Evolutionary conservation across 2,888 invertebrate species (phyloP).

Genomic region (Drosophila longiperda): DNA sequence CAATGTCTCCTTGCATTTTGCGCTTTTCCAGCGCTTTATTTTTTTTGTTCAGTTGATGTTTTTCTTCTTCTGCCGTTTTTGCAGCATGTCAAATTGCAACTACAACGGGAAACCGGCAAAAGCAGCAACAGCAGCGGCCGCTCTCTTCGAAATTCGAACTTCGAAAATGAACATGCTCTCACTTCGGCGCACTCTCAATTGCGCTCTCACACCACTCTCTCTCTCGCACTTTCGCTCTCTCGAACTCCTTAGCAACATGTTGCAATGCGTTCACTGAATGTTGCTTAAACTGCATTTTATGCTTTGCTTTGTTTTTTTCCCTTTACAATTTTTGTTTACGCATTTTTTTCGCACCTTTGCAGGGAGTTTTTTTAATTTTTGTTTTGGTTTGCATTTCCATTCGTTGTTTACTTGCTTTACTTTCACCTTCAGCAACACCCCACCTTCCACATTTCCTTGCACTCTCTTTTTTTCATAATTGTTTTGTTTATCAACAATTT

Average conservation of each 20-base stretch:
- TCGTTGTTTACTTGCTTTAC: slow-evolving; percentile 53
- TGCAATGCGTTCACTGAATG: slow-evolving; percentile 30
- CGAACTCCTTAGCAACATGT: slow-evolving; percentile 40
- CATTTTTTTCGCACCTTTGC: slow-evolving; percentile 68
- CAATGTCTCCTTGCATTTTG: slow-evolving; percentile 73
- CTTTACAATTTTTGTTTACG: slow-evolving; percentile 54
- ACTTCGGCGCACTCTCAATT: slow-evolving; percentile 1
- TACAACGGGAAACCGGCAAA: slow-evolving; percentile 49
- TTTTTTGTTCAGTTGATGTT: slow-evolving; percentile 53
- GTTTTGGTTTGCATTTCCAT: slow-evolving; percentile 6
- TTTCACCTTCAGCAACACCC: slow-evolving; percentile 54
- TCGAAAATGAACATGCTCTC: slow-evolving; percentile 64
- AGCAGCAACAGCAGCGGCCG: slow-evolving; percentile 5
- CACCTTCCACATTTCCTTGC: not conserved
- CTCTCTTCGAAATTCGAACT: slow-evolving; percentile 55
- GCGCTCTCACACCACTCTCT: not conserved
- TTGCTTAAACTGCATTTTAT: slow-evolving; percentile 34
- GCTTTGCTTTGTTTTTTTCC: slow-evolving; percentile 5
- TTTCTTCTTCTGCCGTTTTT: slow-evolving; percentile 62
- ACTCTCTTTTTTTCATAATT: slow-evolving; percentile 12
- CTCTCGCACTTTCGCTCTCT: slow-evolving; percentile 10
- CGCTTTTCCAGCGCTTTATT: slow-evolving; percentile 54
- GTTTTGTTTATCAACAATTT: slow-evolving; percentile 77
- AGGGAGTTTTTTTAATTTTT: not conserved
- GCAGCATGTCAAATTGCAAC: slow-evolving; percentile 68